phyloP scores from a whole-genome alignment of 2,113 vertebrate species.

The Gymnogyps californianus region DNA sequence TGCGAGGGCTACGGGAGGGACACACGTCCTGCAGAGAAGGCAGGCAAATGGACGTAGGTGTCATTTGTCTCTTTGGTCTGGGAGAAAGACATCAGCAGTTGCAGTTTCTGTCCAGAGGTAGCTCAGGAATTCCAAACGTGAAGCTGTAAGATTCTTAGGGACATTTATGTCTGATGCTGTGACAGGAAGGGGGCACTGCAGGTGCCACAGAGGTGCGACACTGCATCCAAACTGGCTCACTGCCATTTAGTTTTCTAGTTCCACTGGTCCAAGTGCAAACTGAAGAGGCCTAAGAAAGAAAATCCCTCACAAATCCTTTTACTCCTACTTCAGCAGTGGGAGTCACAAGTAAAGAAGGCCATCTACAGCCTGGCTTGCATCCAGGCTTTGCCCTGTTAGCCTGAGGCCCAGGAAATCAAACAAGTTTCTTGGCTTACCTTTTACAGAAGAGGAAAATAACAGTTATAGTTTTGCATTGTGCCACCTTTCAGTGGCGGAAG shows the following conservation, averaged over 20 bases:
- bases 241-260: not conserved
- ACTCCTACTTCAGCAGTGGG: not conserved
- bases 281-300: not conserved
- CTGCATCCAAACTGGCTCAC: not conserved
- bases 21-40: not conserved
- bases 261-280: not conserved
- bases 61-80: not conserved
- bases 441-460: not conserved
- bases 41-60: rapidly evolving
- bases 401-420: not conserved
- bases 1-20: not conserved
- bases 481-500: constrained; percentile 8
- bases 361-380: not conserved
- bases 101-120: rapidly evolving
- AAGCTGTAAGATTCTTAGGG: not conserved
- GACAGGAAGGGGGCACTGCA: not conserved
- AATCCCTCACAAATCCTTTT: not conserved
- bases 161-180: not conserved
- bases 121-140: not conserved
- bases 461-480: not conserved
- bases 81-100: not conserved
- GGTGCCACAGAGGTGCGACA: not conserved
- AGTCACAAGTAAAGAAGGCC: not conserved
- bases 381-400: not conserved
- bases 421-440: not conserved